Base-by-base conservation (phyloP, 1,140 invertebrate genomes). In the Ceratina calcarata region DNA sequence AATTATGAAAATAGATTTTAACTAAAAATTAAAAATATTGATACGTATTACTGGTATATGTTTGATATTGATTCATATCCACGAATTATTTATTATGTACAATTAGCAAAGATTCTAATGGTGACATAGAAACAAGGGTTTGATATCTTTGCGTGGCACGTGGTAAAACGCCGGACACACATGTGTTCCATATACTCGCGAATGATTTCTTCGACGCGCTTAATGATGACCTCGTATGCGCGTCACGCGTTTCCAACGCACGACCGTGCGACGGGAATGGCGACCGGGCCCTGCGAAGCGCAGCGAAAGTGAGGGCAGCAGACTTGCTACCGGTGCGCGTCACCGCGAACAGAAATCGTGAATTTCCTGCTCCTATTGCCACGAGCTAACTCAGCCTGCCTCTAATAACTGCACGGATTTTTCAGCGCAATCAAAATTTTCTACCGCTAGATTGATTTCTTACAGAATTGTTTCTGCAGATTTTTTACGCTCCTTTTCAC, bases 191-290 rank as follows among this genome's bases (percentile, higher is more conserved):
- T 68, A 85, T 85, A 85, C 24, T 61, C 55, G 62, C 61, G 53
- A 75, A 79, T 86, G 77, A 76, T 77, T 86, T 60, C 65, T 75
- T 61, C 66, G 65, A 49, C 18, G 24, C n/a, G 55, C 62, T 67
- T 79, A 86, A 86, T 75, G 69, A 85, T 67, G 86, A 87, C 89
- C 89, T 84, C 88, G 84, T 90, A 91, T 91, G 88, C 89, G 62
- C 70, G 81, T 90, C 90, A 90, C 90, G 89, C 84, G 79, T 61
- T 79, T 67, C 78, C 49, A 58, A 80, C 81, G 76, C 71, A 27
- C 66, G 73, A 79, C 37, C 70, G 67, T 73, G 62, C 60, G 68
- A 78, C 84, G 77, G 78, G 82, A 84, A 86, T 67, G 72, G 70
- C 69, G 74, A 45, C 61, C 37, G 37, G 37, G 37, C 37, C 37